phyloP scores from a whole-genome alignment of 2,797 vertebrate species.

The Xerus rutilus region DNA sequence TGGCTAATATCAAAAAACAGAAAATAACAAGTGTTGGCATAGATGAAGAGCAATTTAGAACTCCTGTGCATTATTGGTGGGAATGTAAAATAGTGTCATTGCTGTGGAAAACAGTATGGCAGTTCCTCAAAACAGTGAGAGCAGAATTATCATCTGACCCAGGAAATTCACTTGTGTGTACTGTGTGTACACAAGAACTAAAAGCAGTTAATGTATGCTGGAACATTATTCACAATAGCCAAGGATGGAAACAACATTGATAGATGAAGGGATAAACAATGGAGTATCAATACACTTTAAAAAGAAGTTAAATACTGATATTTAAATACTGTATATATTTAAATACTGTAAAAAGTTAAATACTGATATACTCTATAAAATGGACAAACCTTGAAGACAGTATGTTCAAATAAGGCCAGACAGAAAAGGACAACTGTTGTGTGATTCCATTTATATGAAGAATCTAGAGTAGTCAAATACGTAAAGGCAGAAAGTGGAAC shows the following conservation, averaged over 20 bases:
- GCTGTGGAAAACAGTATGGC: background rate
- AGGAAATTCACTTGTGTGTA: background rate
- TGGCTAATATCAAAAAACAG: background rate
- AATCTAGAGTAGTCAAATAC: background rate
- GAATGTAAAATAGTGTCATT: background rate
- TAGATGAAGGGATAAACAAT: background rate
- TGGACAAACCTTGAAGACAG: background rate
- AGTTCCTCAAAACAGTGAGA: background rate
- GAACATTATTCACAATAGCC: background rate
- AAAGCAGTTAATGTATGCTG: background rate
- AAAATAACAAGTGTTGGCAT: background rate
- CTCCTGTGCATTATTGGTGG: background rate
- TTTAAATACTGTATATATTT: too few species aligned
- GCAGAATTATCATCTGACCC: background rate
- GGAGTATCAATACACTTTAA: background rate
- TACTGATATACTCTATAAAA: background rate
- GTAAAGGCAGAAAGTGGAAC: background rate
- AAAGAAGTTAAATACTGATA: background rate
- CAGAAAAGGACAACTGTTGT: background rate
- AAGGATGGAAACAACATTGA: background rate
- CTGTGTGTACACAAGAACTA: background rate
- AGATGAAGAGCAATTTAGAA: background rate
- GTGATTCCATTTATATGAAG: background rate
- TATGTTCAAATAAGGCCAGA: background rate
- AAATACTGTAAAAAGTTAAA: background rate